Evolutionary conservation across 2,113 vertebrate species (phyloP), one percentile per base, ranked within the genome.

Genomic region (Zingel zingel): DNA sequence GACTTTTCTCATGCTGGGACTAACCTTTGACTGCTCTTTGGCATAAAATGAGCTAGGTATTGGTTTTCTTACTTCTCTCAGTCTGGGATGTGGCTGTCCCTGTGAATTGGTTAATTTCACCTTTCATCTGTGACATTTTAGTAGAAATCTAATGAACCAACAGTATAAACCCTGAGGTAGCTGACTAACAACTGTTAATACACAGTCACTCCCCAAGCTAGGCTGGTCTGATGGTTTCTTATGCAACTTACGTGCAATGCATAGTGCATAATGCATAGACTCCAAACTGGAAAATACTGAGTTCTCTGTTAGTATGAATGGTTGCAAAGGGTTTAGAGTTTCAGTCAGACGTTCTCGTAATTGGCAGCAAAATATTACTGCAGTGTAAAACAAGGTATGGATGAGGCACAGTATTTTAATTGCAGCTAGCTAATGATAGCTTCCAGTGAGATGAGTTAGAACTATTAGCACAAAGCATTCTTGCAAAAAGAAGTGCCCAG

Each of bases 1-100:
- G 57, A 70, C 56, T 70, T 63, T 65, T 19, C 68, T 67, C 69
- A 39, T 69, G 58, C 66, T 74, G 15, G 25, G 54, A 91, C 79
- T 86, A 86, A 93, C 81, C n/a, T 72, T 88, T 83, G 50, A 86
- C 72, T 85, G 50, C 86, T 19, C 33, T 78, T 56, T 69, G 53
- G 81, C 39, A 57, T 7, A 53, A 50, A 73, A 47, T 23, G 0
- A 81, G 68, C 12, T 36, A 43, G 14, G 65, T 70, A 47, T 65
- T 67, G 43, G 45, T 43, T 77, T 74, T 25, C 14, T 56, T 33
- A n/a, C 33, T 58, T 23, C 3, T 70, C n/a, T 64, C 33, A n/a
- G 36, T 80, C 61, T 71, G 45, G 56, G 23, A 54, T 56, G 39
- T 54, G 25, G 25, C 43, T 70, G 74, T 61, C 8, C 12, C 9